phyloP scores from a whole-genome alignment of 2,113 vertebrate species.

The Australoheros scitulus region DNA sequence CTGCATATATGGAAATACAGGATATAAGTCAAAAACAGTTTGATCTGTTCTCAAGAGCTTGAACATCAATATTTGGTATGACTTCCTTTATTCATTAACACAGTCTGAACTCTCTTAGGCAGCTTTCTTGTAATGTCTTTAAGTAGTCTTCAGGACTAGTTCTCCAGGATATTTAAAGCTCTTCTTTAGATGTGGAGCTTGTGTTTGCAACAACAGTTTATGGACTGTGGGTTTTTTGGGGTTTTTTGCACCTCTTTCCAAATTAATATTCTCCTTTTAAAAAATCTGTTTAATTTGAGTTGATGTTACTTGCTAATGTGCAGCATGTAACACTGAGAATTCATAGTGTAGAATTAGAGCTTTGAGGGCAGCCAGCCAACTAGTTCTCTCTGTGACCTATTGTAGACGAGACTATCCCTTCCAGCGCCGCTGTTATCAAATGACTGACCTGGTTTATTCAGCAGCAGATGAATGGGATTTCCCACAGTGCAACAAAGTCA shows the following conservation, averaged over 20 bases:
- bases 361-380: conserved; percentile 28
- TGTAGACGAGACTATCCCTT: conserved; percentile 29
- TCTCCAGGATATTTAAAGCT: not conserved
- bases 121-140: not conserved
- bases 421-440: conserved; percentile 48
- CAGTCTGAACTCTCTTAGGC: not conserved
- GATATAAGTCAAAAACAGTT: not conserved
- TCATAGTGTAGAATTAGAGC: not conserved
- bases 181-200: not conserved
- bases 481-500: conserved; percentile 53
- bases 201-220: not conserved
- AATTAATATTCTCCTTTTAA: not conserved
- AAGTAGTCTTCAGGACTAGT: not conserved
- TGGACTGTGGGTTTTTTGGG: too few species aligned
- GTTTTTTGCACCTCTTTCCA: not conserved
- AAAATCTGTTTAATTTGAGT: not conserved
- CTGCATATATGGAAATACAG: not conserved
- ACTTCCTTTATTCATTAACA: too few species aligned
- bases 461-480: conserved; percentile 55
- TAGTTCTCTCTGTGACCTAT: conserved; percentile 31
- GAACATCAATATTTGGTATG: not conserved
- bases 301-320: not conserved
- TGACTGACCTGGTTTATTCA: conserved; percentile 67
- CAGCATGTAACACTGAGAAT: not conserved
- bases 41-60: not conserved